These are phyloP conservation scores for Tupaia chinensis DNA, from an alignment of 2,113 vertebrate genomes.

Conservation along the genomic window DNA sequence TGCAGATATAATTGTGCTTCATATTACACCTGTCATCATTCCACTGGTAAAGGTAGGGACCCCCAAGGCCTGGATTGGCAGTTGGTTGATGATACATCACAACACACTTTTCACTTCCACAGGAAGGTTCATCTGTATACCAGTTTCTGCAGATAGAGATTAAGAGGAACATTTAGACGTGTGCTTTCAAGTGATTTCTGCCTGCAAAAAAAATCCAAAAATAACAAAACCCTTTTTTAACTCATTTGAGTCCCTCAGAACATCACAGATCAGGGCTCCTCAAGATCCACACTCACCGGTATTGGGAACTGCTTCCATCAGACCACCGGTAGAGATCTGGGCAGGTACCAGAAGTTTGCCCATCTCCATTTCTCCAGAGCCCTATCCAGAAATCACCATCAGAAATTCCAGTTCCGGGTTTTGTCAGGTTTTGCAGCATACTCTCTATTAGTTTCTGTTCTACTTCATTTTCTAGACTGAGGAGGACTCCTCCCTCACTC, in stretches of 20 bases:
- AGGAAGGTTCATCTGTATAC: constrained; percentile 98
- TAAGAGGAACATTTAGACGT: background rate
- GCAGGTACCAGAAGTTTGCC: constrained; percentile 89
- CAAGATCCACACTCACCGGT: constrained; percentile 87
- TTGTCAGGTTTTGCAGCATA: constrained; percentile 92
- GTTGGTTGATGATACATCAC: constrained; percentile 99
- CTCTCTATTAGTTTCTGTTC: constrained; percentile 94
- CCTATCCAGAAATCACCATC: constrained; percentile 99
- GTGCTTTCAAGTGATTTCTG: too few species aligned
- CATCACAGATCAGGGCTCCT: background rate
- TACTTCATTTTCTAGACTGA: constrained; percentile 91
- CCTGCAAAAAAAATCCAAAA: too few species aligned
- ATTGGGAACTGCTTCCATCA: constrained; percentile 91
- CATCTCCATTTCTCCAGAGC: constrained; percentile 90
- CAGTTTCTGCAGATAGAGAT: constrained; percentile 91
- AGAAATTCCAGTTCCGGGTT: constrained; percentile 89
- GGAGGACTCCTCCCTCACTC: constrained; percentile 91
- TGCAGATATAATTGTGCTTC: constrained; percentile 99
- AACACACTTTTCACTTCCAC: constrained; percentile 97
- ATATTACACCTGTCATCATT: constrained; percentile 99
- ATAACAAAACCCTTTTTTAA: background rate
- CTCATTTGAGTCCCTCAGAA: background rate
- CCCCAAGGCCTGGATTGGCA: constrained; percentile 94
- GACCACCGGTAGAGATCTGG: constrained; percentile 95
- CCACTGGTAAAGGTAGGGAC: constrained; percentile 97